These are phyloP conservation scores for Phylloscopus whistleri DNA, from an alignment of 2,113 vertebrate genomes.

Conservation along the genomic window DNA sequence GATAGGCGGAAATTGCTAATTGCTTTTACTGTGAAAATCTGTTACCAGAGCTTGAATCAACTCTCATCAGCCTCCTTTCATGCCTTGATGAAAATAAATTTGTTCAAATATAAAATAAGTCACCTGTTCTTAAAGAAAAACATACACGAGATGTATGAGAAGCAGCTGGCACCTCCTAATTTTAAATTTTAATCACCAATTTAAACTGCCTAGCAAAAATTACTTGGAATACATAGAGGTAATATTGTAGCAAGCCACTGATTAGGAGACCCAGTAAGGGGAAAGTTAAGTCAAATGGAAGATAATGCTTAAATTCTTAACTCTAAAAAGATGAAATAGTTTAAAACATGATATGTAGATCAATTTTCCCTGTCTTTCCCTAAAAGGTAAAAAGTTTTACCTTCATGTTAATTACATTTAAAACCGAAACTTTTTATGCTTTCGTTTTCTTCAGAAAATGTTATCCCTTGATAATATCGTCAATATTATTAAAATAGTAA, in stretches of 20 bases:
- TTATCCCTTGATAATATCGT: background rate
- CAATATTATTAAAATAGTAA: background rate
- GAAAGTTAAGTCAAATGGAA: background rate
- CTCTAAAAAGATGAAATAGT: background rate
- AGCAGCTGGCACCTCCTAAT: background rate
- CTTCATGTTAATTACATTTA: background rate
- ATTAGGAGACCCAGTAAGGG: background rate
- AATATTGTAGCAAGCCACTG: background rate
- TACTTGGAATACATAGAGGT: background rate
- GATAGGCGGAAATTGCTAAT: background rate
- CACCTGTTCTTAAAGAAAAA: background rate
- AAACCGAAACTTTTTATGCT: background rate
- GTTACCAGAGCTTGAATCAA: background rate
- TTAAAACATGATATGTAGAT: background rate
- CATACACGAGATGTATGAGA: background rate
- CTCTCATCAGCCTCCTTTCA: background rate
- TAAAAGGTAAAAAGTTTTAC: background rate
- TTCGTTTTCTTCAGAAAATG: background rate
- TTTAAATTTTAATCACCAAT: background rate
- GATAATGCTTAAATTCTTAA: background rate
- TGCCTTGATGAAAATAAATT: background rate
- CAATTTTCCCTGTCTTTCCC: background rate
- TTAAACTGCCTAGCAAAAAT: background rate
- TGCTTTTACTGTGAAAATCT: background rate
- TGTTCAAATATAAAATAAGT: background rate